A percentile compares a stretch with the other conserved stretches of the same genome.
phyloP scores from a whole-genome alignment of 2,113 vertebrate genomes.

The Morone chrysops region DNA sequence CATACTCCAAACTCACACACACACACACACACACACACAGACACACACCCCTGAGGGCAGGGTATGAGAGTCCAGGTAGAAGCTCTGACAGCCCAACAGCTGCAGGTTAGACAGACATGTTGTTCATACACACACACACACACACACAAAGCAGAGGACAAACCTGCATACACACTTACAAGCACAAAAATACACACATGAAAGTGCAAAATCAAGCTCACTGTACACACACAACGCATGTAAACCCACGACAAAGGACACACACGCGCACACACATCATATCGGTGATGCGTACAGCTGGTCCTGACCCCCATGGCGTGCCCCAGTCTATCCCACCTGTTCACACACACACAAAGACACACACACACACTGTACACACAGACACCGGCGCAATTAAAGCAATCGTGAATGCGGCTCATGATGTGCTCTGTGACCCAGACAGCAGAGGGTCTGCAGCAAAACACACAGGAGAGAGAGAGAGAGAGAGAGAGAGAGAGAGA shows the following conservation, averaged over 20 bases:
- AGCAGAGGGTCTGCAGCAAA: constrained; percentile 72
- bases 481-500: constrained; percentile 3
- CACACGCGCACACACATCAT: constrained; percentile 55
- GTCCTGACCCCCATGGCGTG: constrained; percentile 73
- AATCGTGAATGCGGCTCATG: constrained; percentile 76
- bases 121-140: constrained; percentile 41
- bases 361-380: constrained; percentile 37
- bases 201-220: constrained; percentile 46
- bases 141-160: constrained; percentile 52
- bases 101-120: constrained; percentile 77
- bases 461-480: constrained; percentile 40
- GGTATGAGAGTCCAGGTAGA: constrained; percentile 72
- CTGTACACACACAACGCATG: constrained; percentile 34
- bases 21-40: constrained; percentile 48
- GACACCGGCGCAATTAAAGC: constrained; percentile 76
- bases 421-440: constrained; percentile 80
- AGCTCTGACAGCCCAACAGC: constrained; percentile 76
- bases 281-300: constrained; percentile 69
- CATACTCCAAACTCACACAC: constrained; percentile 52
- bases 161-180: constrained; percentile 47
- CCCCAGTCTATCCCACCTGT: constrained; percentile 76
- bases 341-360: constrained; percentile 46
- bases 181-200: constrained; percentile 46
- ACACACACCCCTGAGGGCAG: constrained; percentile 72
- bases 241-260: constrained; percentile 49